These are phyloP conservation scores for Garrulus glandarius DNA, from an alignment of 2,797 vertebrate genomes.

Conservation along the genomic window DNA sequence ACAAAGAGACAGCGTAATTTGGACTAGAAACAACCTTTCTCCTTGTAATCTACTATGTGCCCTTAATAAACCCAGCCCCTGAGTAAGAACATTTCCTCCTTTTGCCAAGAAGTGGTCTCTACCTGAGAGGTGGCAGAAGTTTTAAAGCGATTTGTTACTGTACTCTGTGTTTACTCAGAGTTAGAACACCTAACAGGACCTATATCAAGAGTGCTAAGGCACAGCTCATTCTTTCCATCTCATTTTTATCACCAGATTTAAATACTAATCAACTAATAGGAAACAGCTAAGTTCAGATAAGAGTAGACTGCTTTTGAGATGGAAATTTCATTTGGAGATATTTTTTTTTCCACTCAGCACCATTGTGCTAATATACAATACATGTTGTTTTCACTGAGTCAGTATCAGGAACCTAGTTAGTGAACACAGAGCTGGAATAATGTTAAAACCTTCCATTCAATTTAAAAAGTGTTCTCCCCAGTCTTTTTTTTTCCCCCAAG, in stretches of 20 bases:
- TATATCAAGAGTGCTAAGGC: neutral
- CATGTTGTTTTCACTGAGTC: neutral
- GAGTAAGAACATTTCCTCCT: neutral
- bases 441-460: neutral
- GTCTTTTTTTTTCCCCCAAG: accelerated
- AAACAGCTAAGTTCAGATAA: neutral
- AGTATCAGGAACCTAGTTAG: neutral
- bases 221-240: neutral
- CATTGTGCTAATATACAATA: neutral
- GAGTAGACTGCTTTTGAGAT: neutral
- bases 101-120: neutral
- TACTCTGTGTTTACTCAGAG: neutral
- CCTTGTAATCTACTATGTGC: neutral
- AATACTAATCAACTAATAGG: neutral
- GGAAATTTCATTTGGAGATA: neutral
- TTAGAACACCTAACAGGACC: neutral
- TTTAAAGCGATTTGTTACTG: neutral
- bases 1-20: neutral
- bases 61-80: neutral
- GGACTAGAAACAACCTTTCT: neutral
- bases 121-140: neutral
- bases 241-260: neutral
- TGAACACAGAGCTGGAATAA: neutral
- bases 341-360: neutral
- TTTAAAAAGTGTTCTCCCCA: neutral